Percentiles rank a stretch among this genome's conserved stretches.
Conservation (phyloP, 2,113 vertebrate genomes). For the Oreochromis niloticus region DNA sequence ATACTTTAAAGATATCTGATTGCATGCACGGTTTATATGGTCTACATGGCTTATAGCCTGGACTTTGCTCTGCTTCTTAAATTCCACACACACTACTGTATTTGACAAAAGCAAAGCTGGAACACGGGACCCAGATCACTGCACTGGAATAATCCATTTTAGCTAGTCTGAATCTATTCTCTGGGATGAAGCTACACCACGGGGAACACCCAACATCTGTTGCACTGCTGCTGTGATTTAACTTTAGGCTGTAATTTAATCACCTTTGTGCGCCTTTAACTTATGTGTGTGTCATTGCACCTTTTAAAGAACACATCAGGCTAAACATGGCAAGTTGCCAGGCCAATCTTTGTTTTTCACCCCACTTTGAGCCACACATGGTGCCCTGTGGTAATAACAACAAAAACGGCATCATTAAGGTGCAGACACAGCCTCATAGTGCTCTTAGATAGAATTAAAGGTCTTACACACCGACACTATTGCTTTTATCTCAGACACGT, state of each 20-base stretch:
- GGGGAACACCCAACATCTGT: neutral
- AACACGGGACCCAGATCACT: neutral
- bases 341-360: neutral
- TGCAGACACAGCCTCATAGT: neutral
- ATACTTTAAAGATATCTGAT: neutral
- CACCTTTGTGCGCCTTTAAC: neutral
- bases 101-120: neutral
- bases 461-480: neutral
- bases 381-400: neutral
- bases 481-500: neutral
- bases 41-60: neutral
- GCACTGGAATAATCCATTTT: neutral
- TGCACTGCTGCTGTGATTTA: neutral
- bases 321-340: neutral
- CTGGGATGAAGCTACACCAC: neutral
- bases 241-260: neutral
- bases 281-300: conserved; percentile 2
- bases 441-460: conserved; percentile 23
- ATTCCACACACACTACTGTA: neutral
- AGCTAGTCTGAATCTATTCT: neutral
- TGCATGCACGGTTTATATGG: neutral
- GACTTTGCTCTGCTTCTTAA: conserved; percentile 8
- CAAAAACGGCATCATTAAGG: neutral
- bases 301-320: neutral
- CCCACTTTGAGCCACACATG: neutral